Conservation (phyloP, 2,888 invertebrate genomes). For the Congeria kusceri region DNA sequence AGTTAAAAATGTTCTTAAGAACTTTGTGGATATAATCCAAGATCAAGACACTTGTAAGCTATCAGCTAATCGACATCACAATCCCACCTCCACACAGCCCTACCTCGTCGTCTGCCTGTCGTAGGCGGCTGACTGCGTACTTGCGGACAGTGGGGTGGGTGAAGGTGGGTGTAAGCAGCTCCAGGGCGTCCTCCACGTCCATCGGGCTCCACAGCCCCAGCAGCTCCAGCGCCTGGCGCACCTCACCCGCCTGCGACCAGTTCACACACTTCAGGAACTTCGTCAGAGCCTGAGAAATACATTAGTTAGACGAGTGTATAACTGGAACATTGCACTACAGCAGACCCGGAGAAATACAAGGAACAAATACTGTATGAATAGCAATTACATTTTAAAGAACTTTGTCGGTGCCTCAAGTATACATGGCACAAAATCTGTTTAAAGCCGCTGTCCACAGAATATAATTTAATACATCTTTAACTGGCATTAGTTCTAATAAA, state of each 20-base stretch:
- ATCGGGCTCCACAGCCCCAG: slow-evolving; percentile 96
- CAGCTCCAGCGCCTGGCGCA: slow-evolving; percentile 95
- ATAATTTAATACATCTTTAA: too few species aligned
- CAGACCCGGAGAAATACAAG: too few species aligned
- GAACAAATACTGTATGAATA: too few species aligned
- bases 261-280: slow-evolving; percentile 93
- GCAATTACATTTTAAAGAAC: too few species aligned
- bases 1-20: too few species aligned
- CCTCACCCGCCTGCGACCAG: slow-evolving; percentile 95
- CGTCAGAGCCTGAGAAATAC: slow-evolving; percentile 90
- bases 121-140: slow-evolving; percentile 96
- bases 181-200: slow-evolving; percentile 99
- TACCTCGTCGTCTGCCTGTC: slow-evolving; percentile 95
- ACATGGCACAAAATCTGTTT: too few species aligned
- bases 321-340: too few species aligned
- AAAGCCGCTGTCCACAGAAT: too few species aligned
- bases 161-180: slow-evolving; percentile 89
- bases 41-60: too few species aligned
- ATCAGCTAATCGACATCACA: neutral
- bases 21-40: too few species aligned
- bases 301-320: neutral
- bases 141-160: slow-evolving; percentile 95
- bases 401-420: slow-evolving; percentile 83
- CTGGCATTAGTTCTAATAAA: too few species aligned
- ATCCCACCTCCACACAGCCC: neutral